Conservation (phyloP, 2,113 vertebrate genomes). For the Lepidiolamprologus cunningtoni region DNA sequence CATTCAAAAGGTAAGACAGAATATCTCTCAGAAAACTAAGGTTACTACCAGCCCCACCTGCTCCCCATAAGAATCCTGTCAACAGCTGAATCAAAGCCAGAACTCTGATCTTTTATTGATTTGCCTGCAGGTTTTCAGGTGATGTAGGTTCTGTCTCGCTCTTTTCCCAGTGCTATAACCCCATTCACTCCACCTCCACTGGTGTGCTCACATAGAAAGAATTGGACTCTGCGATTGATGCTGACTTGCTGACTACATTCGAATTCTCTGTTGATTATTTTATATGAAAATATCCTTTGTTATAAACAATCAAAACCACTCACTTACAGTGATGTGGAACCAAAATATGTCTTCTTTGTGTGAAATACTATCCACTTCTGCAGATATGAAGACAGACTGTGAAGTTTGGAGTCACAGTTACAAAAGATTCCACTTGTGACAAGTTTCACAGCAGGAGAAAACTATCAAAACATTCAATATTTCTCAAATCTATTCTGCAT, state of each 20-base stretch:
- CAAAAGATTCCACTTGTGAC: neutral
- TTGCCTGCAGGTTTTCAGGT: neutral
- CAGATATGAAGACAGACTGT: neutral
- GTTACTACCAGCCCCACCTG: neutral
- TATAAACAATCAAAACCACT: neutral
- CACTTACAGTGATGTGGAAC: neutral
- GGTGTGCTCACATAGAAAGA: neutral
- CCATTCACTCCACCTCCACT: neutral
- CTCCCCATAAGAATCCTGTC: neutral
- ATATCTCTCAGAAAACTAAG: neutral
- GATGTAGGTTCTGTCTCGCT: neutral
- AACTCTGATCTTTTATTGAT: neutral
- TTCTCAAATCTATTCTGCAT: neutral
- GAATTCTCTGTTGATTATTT: neutral
- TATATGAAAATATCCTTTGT: neutral
- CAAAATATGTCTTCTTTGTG: neutral
- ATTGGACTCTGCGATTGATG: neutral
- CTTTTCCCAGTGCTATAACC: neutral
- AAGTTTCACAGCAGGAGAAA: neutral
- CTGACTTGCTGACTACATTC: neutral
- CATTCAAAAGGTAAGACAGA: neutral
- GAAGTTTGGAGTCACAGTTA: neutral
- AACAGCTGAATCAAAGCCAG: neutral
- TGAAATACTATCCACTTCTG: neutral
- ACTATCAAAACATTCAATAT: neutral